These are phyloP conservation scores for Machimus rusticus DNA, from an alignment of 2,888 invertebrate species.

Conservation along the genomic window DNA sequence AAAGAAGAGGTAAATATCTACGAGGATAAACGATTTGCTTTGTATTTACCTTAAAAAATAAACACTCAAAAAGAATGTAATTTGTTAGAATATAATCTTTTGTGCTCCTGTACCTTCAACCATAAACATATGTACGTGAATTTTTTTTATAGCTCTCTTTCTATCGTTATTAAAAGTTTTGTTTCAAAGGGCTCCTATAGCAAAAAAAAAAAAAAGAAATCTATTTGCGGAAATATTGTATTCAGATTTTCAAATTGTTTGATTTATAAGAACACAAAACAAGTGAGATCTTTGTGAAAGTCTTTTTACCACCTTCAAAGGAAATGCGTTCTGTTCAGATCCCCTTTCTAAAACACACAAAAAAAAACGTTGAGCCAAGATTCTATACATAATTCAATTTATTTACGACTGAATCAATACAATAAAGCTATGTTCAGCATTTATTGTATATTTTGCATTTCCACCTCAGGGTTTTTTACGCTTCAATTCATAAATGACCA, in stretches of 20 bases:
- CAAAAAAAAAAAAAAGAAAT: not conserved
- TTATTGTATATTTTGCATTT: not conserved
- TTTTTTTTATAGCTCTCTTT: not conserved
- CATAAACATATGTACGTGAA: too few species aligned
- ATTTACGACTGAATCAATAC: not conserved
- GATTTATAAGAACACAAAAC: not conserved
- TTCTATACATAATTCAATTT: not conserved
- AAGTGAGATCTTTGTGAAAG: not conserved
- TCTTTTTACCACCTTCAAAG: not conserved
- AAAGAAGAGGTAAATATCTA: too few species aligned
- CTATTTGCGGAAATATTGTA: not conserved
- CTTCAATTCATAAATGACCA: too few species aligned
- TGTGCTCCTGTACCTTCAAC: too few species aligned
- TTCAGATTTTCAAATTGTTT: not conserved
- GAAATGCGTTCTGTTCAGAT: not conserved
- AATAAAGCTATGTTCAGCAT: not conserved
- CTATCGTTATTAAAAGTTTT: not conserved
- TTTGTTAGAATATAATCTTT: too few species aligned
- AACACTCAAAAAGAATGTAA: not conserved
- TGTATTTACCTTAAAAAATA: too few species aligned
- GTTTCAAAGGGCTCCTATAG: not conserved
- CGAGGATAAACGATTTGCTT: not conserved
- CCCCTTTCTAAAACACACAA: not conserved
- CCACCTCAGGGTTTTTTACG: not conserved
- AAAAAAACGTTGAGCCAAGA: not conserved